Base-by-base conservation (phyloP, 1,140 invertebrate species). In the Meteorus sp. region DNA sequence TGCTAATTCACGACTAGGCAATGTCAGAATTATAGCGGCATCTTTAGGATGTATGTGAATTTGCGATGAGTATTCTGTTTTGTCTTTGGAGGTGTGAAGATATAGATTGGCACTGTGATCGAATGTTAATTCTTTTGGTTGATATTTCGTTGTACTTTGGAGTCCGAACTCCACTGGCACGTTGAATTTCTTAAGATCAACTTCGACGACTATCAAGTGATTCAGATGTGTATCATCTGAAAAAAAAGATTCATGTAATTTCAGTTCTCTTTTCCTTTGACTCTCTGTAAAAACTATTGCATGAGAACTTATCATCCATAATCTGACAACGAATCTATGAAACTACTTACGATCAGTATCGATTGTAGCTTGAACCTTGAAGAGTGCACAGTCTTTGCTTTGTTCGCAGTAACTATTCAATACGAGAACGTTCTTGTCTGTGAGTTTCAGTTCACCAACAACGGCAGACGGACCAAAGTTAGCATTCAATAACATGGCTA, bases 401-500 rank as follows among this genome's bases (percentile, higher is more conserved):
- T 89, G 86, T 56, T 90, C 88, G 69, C 89, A 91, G 70, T 88
- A 87, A 3, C 88, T 86, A 39, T 86, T 83, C 25, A 86, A 85
- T 3, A 84, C 78, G 63, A 87, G 86, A 60, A 88, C 84, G 59
- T 88, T 86, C 55, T 88, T 82, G 68, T 89, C 87, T 22, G 88
- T 87, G 5, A 88, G 66, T 59, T 88, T 88, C 1, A 86, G 71
- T 61, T 89, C 89, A 0, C 84, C 83, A 15, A 89, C 73, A 6
- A 81, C 71, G 11, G 82, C 83, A 19, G 77, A 81, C 0, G 77
- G 73, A 23, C 81, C 82, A 57, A 84, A 79, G 52, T 79, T 82
- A 2, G 80, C 76, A 59, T 83, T 83, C 6, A 84, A 66, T 0
- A 77, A 33, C 66, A 70, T 80, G 56, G 61, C 82, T 47, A 85